A percentile compares a stretch with the other conserved stretches of the same genome.
These are phyloP conservation scores for Corvus moneduloides DNA, from an alignment of 2,113 vertebrate genomes.

Conservation along the genomic window DNA sequence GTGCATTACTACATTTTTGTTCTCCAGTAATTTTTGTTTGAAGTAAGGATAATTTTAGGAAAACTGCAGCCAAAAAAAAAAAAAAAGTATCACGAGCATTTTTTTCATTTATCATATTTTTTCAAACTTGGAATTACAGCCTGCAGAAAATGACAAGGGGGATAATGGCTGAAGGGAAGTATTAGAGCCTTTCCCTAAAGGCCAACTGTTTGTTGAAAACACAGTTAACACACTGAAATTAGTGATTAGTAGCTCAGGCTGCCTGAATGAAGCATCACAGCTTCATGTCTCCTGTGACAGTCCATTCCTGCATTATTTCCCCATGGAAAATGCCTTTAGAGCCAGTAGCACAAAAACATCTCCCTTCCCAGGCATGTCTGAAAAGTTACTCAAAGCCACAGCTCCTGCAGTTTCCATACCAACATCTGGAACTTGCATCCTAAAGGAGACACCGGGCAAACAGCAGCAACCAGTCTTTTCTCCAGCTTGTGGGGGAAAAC, in stretches of 20 bases:
- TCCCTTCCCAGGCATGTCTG: background rate
- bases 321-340: background rate
- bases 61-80: background rate
- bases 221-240: background rate
- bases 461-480: background rate
- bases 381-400: background rate
- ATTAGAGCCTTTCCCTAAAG: background rate
- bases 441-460: background rate
- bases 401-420: background rate
- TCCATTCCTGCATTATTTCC: background rate
- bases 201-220: background rate
- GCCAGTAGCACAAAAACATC: background rate
- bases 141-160: background rate
- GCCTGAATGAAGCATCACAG: background rate
- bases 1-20: slow-evolving; percentile 26
- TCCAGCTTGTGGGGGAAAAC: background rate
- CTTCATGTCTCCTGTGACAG: background rate
- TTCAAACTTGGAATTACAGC: background rate
- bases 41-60: background rate
- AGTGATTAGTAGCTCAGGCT: background rate
- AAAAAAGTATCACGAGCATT: background rate
- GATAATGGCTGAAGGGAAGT: background rate
- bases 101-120: background rate
- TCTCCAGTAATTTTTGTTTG: background rate
- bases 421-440: background rate